Evolutionary conservation across 2,113 vertebrate genomes (phyloP), one percentile per base, ranked within the genome.

Genomic region (Saccopteryx leptura): DNA sequence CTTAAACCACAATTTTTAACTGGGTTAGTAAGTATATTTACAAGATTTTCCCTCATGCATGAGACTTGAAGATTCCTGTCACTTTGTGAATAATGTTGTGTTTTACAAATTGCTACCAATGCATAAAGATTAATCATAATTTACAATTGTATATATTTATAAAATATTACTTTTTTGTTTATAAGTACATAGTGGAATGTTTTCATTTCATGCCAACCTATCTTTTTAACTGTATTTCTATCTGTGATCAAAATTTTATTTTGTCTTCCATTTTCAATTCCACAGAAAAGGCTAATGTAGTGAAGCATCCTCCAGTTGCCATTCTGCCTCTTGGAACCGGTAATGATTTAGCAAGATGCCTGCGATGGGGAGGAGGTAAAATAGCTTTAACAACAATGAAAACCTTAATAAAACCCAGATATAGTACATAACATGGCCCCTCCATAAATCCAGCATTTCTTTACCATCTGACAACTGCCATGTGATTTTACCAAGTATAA

Each of bases 341-440:
- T 94, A 99, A 99, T 97, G 99, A 99, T 97, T 98, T 99, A 97
- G 99, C 99, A 87, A 98, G 99, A 95, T 99, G 99, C 98, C 99
- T 99, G 97, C 99, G 99, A 97, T 99, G 99, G 99, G 99, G 99
- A 98, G 99, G 99, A 99, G 99, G 99, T 99, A 99, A 99, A 96
- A 50, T 18, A 79, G 14, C 26, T 69, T 0, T 33, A 12, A 28
- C 23, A 63, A 50, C 1, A 48, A 10, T 6, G 4, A 76, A 71
- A 58, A 56, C 10, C 28, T 74, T 72, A 52, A 5, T 17, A 52
- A 92, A 50, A 3, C 12, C 66, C 18, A 58, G 31, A 93, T 39
- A 68, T 0, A 50, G 5, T 46, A 8, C 15, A 69, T 13, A 56
- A 17, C 2, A 52, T 1, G 0, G 10, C 1, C 26, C 6, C 15